phyloP scores from a whole-genome alignment of 2,797 vertebrate species.

The Steatocranus sp. region DNA sequence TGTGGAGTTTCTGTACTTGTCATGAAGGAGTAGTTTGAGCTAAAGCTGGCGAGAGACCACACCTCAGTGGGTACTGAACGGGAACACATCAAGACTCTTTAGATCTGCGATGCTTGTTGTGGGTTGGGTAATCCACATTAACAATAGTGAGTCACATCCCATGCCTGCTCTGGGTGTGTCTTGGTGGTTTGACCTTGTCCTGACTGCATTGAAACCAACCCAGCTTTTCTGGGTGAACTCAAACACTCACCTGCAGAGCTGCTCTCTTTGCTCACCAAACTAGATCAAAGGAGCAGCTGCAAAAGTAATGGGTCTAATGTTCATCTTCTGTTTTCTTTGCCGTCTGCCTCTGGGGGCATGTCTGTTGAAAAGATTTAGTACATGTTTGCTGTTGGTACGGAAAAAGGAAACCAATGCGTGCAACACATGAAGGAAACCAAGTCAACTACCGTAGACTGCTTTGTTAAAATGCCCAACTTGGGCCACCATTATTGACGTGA shows the following conservation, averaged over 20 bases:
- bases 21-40: background rate
- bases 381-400: background rate
- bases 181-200: background rate
- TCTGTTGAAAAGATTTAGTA: background rate
- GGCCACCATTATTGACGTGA: background rate
- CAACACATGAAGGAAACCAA: background rate
- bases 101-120: background rate
- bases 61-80: background rate
- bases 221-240: background rate
- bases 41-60: background rate
- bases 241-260: constrained; percentile 4
- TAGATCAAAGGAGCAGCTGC: constrained; percentile 18
- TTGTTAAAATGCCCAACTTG: background rate
- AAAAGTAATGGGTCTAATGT: background rate
- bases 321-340: background rate
- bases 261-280: background rate
- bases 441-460: background rate
- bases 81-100: background rate
- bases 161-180: constrained; percentile 42
- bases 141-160: background rate
- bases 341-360: background rate
- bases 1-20: background rate
- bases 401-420: background rate
- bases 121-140: background rate
- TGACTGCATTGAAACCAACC: background rate